Percentiles rank a stretch among this genome's conserved stretches.
Conservation (phyloP, 2,797 vertebrate species). For the Danio albolineatus region DNA sequence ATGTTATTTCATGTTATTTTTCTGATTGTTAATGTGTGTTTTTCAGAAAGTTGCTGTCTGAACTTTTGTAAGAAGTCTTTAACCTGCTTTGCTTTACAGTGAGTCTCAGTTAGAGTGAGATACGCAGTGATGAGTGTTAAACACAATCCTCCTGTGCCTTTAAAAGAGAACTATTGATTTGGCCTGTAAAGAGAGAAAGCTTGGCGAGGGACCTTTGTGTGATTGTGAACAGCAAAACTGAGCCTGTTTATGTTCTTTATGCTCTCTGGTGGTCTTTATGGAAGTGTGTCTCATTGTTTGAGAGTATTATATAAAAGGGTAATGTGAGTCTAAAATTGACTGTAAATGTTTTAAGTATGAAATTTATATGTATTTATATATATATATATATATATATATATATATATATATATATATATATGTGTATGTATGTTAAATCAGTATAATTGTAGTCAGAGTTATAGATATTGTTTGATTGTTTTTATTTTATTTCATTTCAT, state of each 20-base stretch:
- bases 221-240: background rate
- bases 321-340: slow-evolving; percentile 5
- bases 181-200: slow-evolving; percentile 25
- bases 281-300: background rate
- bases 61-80: slow-evolving; percentile 5
- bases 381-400: background rate
- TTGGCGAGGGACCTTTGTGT: background rate
- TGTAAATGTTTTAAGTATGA: background rate
- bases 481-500: too few relatives aligned
- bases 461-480: too few relatives aligned
- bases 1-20: slow-evolving; percentile 48
- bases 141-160: slow-evolving; percentile 35
- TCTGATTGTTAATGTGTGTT: slow-evolving; percentile 7
- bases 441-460: too few relatives aligned
- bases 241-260: background rate
- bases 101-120: background rate
- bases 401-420: background rate
- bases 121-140: slow-evolving; percentile 27
- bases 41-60: background rate
- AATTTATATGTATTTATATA: too few relatives aligned
- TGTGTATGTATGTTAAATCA: too few relatives aligned
- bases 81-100: slow-evolving; percentile 32
- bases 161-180: slow-evolving; percentile 46
- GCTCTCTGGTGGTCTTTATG: background rate
- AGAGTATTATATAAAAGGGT: background rate